Evolutionary conservation across 92 coral and sea anemone species (phyloP).

Genomic region (Parazoanthus atlanticus): DNA sequence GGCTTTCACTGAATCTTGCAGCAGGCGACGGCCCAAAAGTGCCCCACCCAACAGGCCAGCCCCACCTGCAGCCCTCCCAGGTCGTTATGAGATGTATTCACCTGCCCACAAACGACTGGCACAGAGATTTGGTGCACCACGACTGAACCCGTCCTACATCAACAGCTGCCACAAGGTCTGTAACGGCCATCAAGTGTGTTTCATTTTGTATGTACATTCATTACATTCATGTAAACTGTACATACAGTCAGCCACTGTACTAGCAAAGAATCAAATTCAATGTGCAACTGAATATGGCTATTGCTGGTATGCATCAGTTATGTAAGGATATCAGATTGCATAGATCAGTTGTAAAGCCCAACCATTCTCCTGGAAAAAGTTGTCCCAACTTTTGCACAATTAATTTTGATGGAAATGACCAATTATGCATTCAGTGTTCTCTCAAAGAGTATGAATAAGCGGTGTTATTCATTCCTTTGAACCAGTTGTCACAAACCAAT

Average conservation of each 20-base stretch:
- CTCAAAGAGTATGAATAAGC: not conserved
- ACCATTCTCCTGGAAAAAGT: not conserved
- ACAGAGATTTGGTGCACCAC: conserved; percentile 70
- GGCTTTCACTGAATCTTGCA: not conserved
- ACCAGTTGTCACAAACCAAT: not conserved
- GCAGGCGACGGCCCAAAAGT: conserved; percentile 81
- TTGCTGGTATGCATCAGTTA: too few relatives aligned
- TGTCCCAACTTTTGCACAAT: too few relatives aligned
- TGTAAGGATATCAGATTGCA: conserved; percentile 8
- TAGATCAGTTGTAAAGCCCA: not conserved
- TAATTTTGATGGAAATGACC: too few relatives aligned
- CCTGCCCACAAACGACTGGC: conserved; percentile 64
- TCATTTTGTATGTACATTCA: not conserved
- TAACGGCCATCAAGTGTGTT: not conserved
- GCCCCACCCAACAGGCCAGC: conserved; percentile 64
- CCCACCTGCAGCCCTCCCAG: conserved; percentile 48
- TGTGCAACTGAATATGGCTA: too few relatives aligned
- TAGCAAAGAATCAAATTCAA: too few relatives aligned
- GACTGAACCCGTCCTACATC: conserved; percentile 75
- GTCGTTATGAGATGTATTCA: conserved; percentile 59
- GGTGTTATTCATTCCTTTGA: not conserved
- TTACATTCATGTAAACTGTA: too few relatives aligned
- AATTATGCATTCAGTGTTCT: too few relatives aligned
- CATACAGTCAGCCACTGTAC: not conserved
- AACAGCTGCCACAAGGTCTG: conserved; percentile 71